These are phyloP conservation scores for Micrasema longulum DNA, from an alignment of 1,140 invertebrate genomes.

Conservation along the genomic window DNA sequence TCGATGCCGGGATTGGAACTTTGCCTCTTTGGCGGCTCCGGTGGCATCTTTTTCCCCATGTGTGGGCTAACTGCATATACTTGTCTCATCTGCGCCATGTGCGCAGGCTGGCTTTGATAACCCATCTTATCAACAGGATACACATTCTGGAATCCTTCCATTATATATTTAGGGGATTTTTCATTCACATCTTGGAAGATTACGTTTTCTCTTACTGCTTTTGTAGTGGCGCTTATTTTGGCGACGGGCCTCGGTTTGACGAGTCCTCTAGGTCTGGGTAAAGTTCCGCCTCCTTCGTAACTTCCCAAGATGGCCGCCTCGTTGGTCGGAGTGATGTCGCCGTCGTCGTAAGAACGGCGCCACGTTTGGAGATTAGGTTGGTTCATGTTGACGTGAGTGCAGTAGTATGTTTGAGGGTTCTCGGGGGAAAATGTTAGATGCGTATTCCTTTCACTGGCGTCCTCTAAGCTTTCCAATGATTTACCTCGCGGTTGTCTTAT, in stretches of 20 bases:
- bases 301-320: constrained; percentile 71
- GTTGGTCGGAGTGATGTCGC: constrained; percentile 89
- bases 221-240: constrained; percentile 77
- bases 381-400: constrained; percentile 64
- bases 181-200: constrained; percentile 65
- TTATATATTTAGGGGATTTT: constrained; percentile 68
- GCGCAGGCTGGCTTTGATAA: constrained; percentile 63
- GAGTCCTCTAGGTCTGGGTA: constrained; percentile 84
- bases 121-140: constrained; percentile 64
- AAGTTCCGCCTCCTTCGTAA: constrained; percentile 82
- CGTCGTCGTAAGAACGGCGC: constrained; percentile 89
- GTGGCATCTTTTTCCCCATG: constrained; percentile 80
- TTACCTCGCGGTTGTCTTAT: constrained; percentile 81
- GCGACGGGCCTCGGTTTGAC: constrained; percentile 87
- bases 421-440: constrained; percentile 73
- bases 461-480: constrained; percentile 86
- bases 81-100: constrained; percentile 56
- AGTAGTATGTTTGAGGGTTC: constrained; percentile 67
- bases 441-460: constrained; percentile 72
- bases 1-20: constrained; percentile 63
- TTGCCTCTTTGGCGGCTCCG: constrained; percentile 87
- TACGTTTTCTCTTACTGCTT: constrained; percentile 64
- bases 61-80: constrained; percentile 70
- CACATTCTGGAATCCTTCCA: constrained; percentile 55
- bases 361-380: constrained; percentile 69